Base-by-base conservation (phyloP, 2,888 invertebrate species). In the Phlogophora meticulosa region DNA sequence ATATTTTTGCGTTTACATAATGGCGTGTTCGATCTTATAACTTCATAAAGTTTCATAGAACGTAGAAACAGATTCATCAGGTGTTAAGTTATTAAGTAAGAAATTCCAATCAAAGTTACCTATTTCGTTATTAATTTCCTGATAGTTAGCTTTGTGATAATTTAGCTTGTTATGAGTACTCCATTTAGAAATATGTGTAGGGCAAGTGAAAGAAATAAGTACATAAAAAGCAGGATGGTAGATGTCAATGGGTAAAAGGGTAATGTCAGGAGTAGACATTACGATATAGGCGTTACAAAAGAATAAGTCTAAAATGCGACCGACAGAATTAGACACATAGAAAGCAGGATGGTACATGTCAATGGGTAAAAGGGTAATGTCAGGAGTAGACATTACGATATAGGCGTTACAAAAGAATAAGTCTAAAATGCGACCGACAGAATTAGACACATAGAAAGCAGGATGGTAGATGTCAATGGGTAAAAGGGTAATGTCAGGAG, bases 11-110 rank as follows among this genome's bases (percentile, higher is more conserved):
- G 20, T 20, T 11, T 22, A 22, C 17, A 17, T 10, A 7, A 20
- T 22, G 45, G 45, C 11, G 45, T 45, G 10, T 45, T 20, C n/a
- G 20, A 22, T 45, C 11, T 45, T 45, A 45, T 45, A 11, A 20
- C n/a, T 22, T 45, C 45, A 22, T 45, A 45, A 20, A 45, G 45
- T 45, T 45, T 45, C 45, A 20, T 45, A 45, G 22, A 45, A 45
- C 10, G 45, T 10, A 22, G 7, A 22, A 22, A 22, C 22, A 10
- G 20, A 45, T 22, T 45, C 45, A 22, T 45, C 22, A 9, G 45
- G 45, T 45, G 45, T 13, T 13, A 45, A 45, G 10, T 22, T 22
- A 45, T 45, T 22, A 4, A 45, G 22, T 45, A 45, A 45, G 7
- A 9, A 10, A 20, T 22, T 22, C 45, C 45, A 45, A 45, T 45